A percentile compares a stretch with the other conserved stretches of the same genome.
phyloP scores from a whole-genome alignment of 2,888 invertebrate genomes.

The Nysson spinosus region DNA sequence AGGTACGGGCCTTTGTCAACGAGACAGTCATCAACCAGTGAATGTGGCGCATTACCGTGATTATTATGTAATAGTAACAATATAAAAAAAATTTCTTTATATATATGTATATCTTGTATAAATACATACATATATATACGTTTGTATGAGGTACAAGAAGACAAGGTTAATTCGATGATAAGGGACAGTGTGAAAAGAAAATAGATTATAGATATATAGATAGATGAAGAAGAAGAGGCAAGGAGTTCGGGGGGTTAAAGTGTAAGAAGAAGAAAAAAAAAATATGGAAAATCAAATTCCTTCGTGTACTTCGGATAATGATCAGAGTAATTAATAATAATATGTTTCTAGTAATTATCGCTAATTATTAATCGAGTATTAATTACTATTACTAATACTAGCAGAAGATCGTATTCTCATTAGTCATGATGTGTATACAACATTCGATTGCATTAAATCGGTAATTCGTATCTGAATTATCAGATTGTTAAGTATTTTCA shows the following conservation, averaged over 20 bases:
- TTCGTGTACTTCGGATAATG: no score
- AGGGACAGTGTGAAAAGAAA: background rate
- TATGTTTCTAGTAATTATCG: no score
- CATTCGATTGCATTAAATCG: no score
- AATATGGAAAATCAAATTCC: no score
- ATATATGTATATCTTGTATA: constrained; percentile 30
- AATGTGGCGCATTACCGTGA: constrained; percentile 76
- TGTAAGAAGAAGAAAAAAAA: background rate
- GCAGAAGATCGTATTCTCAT: no score
- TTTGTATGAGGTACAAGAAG: constrained; percentile 61
- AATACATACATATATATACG: constrained; percentile 36
- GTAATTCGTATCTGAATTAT: no score
- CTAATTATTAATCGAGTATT: no score
- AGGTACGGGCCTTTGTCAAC: constrained; percentile 75
- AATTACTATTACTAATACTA: no score
- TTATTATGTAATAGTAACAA: constrained; percentile 73
- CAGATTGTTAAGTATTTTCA: no score
- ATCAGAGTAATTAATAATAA: no score
- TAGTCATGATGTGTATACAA: no score
- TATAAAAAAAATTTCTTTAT: constrained; percentile 60
- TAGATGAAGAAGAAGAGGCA: background rate
- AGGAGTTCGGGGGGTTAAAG: background rate
- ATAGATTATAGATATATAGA: background rate
- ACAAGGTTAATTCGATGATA: constrained; percentile 46
- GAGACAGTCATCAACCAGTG: constrained; percentile 75